These are phyloP conservation scores for Pollenia angustigena DNA, from an alignment of 2,888 invertebrate genomes.

Conservation along the genomic window DNA sequence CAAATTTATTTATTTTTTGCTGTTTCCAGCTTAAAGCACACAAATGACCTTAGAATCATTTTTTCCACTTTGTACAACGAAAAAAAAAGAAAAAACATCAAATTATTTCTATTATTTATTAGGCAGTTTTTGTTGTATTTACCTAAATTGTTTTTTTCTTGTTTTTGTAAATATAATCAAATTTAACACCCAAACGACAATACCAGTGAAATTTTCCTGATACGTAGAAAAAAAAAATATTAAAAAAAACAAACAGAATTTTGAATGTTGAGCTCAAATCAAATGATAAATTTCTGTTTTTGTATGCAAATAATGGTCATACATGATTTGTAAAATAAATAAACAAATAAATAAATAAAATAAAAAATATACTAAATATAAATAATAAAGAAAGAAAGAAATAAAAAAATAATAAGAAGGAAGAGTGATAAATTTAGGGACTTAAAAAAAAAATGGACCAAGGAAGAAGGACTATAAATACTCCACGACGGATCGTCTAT, in stretches of 20 bases:
- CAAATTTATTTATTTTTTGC: not conserved
- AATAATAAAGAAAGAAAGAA: not conserved
- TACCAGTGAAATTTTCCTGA: constrained; percentile 63
- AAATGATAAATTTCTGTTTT: constrained; percentile 56
- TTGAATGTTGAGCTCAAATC: constrained; percentile 37
- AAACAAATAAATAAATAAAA: constrained; percentile 14
- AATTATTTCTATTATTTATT: constrained; percentile 49
- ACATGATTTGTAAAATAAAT: constrained; percentile 33
- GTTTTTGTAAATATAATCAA: constrained; percentile 44
- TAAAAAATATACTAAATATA: not conserved
- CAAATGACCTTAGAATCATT: constrained; percentile 49
- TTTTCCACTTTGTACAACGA: not conserved
- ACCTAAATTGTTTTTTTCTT: constrained; percentile 7
- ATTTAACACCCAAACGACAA: constrained; percentile 53
- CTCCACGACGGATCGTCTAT: no score
- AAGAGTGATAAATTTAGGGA: not conserved
- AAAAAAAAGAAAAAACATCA: not conserved
- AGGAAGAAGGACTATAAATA: no score
- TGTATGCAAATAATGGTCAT: constrained; percentile 22
- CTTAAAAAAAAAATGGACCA: not conserved
- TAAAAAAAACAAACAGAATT: constrained; percentile 6
- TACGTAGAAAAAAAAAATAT: constrained; percentile 28
- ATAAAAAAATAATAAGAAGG: not conserved
- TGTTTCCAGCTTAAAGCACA: not conserved
- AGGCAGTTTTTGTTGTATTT: constrained; percentile 12